Evolutionary conservation across 2,113 vertebrate species (phyloP).

Genomic region (Atractosteus spatula): DNA sequence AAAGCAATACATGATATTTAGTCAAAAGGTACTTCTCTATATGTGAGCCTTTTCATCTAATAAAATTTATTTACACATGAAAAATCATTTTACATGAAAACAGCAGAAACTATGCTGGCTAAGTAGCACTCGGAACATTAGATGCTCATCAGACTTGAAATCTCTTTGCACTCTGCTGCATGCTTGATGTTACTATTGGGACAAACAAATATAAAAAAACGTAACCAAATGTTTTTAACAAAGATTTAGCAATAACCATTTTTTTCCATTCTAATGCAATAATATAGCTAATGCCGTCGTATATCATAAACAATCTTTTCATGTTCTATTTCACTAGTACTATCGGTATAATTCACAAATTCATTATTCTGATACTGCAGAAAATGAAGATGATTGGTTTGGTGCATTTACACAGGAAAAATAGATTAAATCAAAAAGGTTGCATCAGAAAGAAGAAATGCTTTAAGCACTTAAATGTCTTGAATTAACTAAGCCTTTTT

Average conservation of each 20-base stretch:
- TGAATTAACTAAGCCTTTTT: background rate
- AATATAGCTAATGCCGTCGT: background rate
- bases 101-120: background rate
- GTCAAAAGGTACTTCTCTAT: too few species aligned
- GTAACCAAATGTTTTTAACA: background rate
- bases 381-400: constrained; percentile 15
- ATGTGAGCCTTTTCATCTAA: too few species aligned
- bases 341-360: constrained; percentile 6
- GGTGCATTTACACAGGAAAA: background rate
- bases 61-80: too few species aligned
- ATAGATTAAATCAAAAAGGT: background rate
- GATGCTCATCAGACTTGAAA: constrained; percentile 6
- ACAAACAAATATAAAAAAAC: background rate
- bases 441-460: background rate
- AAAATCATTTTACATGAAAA: background rate
- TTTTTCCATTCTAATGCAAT: too few species aligned
- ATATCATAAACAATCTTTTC: background rate
- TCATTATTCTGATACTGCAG: constrained; percentile 18
- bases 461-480: background rate
- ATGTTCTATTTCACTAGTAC: constrained; percentile 1
- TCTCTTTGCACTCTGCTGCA: constrained; percentile 2
- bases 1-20: too few species aligned
- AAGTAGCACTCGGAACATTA: background rate
- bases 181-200: constrained; percentile 3
- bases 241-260: background rate